These are phyloP conservation scores for Orycteropus afer DNA, from an alignment of 2,113 vertebrate genomes.

Conservation along the genomic window DNA sequence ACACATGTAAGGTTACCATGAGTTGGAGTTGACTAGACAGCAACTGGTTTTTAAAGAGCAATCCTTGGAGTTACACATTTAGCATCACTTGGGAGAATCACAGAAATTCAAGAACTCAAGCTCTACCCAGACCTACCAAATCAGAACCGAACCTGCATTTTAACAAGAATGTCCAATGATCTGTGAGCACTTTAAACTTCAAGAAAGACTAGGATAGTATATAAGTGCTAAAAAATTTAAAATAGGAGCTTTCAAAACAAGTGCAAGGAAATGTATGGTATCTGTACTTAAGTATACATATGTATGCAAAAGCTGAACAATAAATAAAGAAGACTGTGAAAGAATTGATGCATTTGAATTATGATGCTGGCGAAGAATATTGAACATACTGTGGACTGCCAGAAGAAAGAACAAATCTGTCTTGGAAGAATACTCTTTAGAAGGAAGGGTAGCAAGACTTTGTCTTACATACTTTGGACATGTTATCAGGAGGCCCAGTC, in stretches of 20 bases:
- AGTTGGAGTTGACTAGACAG: no score
- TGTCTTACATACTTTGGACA: background rate
- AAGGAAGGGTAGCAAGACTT: background rate
- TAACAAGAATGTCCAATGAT: background rate
- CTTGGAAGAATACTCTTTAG: background rate
- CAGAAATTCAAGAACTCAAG: background rate
- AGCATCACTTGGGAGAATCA: background rate
- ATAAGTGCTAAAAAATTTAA: background rate
- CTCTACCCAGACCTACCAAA: background rate
- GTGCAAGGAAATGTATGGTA: background rate
- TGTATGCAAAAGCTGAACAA: background rate
- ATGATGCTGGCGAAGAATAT: background rate
- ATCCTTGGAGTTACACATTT: background rate
- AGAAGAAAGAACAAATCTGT: background rate
- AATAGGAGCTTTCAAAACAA: background rate
- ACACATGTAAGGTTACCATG: no score
- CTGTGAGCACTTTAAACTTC: background rate
- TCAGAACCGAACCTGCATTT: background rate
- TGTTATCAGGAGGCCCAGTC: no score
- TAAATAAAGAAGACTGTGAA: background rate
- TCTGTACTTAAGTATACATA: background rate
- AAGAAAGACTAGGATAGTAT: background rate
- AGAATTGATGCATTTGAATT: background rate
- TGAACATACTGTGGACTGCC: background rate
- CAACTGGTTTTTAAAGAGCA: no score